phyloP scores from a whole-genome alignment of 2,888 invertebrate genomes.

The Chymomyza procnemis region DNA sequence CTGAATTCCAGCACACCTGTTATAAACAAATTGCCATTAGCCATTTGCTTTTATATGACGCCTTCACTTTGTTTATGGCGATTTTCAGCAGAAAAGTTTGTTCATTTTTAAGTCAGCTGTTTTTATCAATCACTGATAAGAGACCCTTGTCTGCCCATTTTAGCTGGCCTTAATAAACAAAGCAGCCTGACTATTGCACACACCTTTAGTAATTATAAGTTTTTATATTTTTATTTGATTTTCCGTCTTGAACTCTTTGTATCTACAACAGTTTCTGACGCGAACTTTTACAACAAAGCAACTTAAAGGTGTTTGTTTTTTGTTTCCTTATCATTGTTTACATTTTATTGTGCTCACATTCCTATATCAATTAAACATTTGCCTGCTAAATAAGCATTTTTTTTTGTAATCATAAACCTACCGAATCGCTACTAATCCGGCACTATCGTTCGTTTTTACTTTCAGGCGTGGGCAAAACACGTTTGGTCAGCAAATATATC shows the following conservation, averaged over 20 bases:
- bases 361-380: neutral
- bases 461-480: conserved; percentile 94
- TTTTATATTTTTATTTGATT: neutral
- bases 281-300: neutral
- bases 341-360: conserved; percentile 1
- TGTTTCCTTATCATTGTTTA: conserved; percentile 35
- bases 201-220: no score
- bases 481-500: conserved; percentile 89
- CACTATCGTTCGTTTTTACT: conserved; percentile 33
- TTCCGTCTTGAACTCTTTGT: neutral
- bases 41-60: no score
- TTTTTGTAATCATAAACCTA: neutral
- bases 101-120: no score
- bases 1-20: no score
- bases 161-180: neutral
- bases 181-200: neutral
- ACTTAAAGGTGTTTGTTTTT: neutral
- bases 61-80: no score
- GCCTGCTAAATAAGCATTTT: neutral
- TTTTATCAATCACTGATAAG: neutral
- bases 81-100: no score
- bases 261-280: neutral
- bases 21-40: no score
- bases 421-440: neutral
- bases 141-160: neutral